Percentiles rank a stretch among this genome's conserved stretches.
Conservation (phyloP, 2,113 vertebrate species). For the Sciurus niger region DNA sequence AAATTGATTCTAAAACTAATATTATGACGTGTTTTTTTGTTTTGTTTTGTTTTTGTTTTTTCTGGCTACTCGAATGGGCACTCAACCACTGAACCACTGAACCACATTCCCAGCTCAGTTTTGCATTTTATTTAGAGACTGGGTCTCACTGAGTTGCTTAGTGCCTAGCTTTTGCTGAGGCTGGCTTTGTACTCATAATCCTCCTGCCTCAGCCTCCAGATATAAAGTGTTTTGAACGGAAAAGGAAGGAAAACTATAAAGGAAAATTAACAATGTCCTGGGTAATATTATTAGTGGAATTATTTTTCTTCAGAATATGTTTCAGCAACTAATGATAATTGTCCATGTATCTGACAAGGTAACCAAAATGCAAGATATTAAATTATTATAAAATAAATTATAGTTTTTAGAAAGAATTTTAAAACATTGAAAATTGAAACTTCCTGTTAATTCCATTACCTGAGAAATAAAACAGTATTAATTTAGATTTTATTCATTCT, state of each 20-base stretch:
- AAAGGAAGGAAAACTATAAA: not conserved
- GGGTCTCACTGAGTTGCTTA: too few species aligned
- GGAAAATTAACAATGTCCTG: not conserved
- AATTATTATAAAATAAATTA: not conserved
- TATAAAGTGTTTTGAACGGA: not conserved
- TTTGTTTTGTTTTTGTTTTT: too few species aligned
- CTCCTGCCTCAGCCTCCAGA: too few species aligned
- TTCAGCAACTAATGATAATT: not conserved
- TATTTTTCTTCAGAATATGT: not conserved
- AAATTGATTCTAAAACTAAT: not conserved
- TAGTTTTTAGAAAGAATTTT: conserved; percentile 8
- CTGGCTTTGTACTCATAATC: too few species aligned
- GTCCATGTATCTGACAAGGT: not conserved
- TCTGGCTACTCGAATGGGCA: too few species aligned
- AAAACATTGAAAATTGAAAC: not conserved
- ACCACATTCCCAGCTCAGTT: too few species aligned
- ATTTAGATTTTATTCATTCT: conserved; percentile 1
- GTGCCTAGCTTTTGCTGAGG: too few species aligned
- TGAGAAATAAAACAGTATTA: not conserved
- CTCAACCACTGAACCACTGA: too few species aligned
- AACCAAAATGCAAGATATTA: not conserved
- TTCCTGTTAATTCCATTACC: not conserved
- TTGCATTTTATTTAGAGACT: too few species aligned
- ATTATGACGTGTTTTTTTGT: not conserved
- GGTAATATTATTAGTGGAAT: not conserved